phyloP scores from a whole-genome alignment of 37 sponge, comb jelly and placozoan species.

The Crambe crambe region DNA sequence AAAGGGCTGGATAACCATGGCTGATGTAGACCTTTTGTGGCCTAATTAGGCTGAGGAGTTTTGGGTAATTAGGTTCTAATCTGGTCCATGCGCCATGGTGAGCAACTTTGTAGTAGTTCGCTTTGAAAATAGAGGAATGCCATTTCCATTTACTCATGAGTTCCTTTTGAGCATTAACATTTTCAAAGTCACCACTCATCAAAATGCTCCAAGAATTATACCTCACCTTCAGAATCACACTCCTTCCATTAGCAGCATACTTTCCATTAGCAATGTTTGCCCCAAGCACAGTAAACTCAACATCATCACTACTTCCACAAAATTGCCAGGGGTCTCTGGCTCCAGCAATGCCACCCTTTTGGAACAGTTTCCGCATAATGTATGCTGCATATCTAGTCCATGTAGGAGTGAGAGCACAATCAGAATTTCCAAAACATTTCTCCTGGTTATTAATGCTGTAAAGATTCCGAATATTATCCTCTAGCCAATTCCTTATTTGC shows the following conservation, averaged over 20 bases:
- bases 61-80: conserved; percentile 12
- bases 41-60: not conserved
- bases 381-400: no score
- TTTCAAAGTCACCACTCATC: conserved; percentile 37
- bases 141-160: conserved; percentile 1
- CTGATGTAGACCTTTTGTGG: conserved; percentile 31
- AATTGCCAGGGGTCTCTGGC: conserved; percentile 31
- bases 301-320: not conserved
- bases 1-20: conserved; percentile 9
- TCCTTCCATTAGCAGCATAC: not conserved
- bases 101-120: conserved; percentile 27
- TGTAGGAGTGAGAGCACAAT: conserved; percentile 6
- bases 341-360: not conserved
- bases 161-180: not conserved
- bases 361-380: not conserved
- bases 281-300: conserved; percentile 15
- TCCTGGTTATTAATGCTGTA: conserved; percentile 14
- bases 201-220: conserved; percentile 26
- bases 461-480: not conserved
- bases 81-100: conserved; percentile 47
- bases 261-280: conserved; percentile 23
- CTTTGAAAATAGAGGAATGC: not conserved
- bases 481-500: conserved; percentile 1
- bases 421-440: conserved; percentile 4
- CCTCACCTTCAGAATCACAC: conserved; percentile 14